phyloP scores from a whole-genome alignment of 2,797 vertebrate genomes.

The Labroides dimidiatus region DNA sequence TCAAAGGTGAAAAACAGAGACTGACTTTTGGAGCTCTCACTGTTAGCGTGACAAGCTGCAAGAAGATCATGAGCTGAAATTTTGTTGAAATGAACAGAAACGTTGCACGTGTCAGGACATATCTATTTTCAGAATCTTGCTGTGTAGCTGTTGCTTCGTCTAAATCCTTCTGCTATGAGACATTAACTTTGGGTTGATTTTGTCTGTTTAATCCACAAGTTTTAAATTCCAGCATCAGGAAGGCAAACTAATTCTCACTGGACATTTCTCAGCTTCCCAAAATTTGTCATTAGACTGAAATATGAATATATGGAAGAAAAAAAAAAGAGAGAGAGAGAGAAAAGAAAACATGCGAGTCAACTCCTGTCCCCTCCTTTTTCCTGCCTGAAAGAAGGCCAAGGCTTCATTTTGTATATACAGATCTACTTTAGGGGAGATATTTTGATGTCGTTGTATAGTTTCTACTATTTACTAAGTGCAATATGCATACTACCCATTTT shows the following conservation, averaged over 20 bases:
- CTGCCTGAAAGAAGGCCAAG: no score
- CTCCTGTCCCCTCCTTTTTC: not conserved
- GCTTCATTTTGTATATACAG: constrained; percentile 20
- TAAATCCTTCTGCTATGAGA: not conserved
- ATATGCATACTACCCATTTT: not conserved
- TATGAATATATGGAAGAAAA: not conserved
- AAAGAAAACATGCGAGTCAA: not conserved
- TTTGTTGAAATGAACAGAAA: not conserved
- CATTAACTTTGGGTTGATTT: not conserved
- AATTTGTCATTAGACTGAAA: not conserved
- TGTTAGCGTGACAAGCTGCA: not conserved
- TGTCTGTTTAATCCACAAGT: not conserved
- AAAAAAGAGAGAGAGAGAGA: no score
- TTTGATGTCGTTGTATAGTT: not conserved
- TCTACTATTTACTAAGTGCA: constrained; percentile 24
- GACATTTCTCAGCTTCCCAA: not conserved
- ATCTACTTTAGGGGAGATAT: not conserved
- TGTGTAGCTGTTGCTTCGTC: not conserved
- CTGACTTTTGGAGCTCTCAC: constrained; percentile 1
- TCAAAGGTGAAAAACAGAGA: constrained; percentile 14
- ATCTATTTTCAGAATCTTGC: not conserved
- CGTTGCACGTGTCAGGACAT: not conserved
- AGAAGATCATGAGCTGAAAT: not conserved
- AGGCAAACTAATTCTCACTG: not conserved
- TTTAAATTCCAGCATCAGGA: not conserved